Evolutionary conservation across 2,113 vertebrate species (phyloP).

Genomic region (Pedetes capensis): DNA sequence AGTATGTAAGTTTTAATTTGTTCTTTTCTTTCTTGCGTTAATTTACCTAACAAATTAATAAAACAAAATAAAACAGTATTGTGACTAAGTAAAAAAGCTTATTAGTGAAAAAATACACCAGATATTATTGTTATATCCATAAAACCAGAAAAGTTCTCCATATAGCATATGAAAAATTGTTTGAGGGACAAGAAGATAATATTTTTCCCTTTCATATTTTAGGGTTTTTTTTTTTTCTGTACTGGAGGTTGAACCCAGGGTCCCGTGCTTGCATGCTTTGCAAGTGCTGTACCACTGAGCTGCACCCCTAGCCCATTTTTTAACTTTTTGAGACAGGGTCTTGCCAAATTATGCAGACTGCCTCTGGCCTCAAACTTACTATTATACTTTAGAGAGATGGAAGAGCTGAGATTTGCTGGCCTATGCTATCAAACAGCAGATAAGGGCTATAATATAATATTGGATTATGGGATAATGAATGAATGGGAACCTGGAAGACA

Average conservation of each 20-base stretch:
- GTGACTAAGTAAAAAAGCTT: background rate
- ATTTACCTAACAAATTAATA: background rate
- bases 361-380: too few relatives aligned
- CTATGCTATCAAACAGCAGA: background rate
- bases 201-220: background rate
- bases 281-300: too few relatives aligned
- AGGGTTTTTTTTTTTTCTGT: too few relatives aligned
- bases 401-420: background rate
- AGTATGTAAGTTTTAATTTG: background rate
- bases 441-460: background rate
- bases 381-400: background rate
- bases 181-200: background rate
- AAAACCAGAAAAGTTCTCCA: background rate
- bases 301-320: too few relatives aligned
- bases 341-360: too few relatives aligned
- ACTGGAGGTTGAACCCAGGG: too few relatives aligned
- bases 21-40: background rate
- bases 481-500: background rate
- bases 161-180: background rate
- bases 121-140: background rate
- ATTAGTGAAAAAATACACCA: background rate
- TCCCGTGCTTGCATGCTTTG: too few relatives aligned
- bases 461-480: background rate
- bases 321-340: too few relatives aligned
- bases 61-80: background rate